Base-by-base conservation (phyloP, 2,888 invertebrate genomes). In the Steinernema scapterisci region DNA sequence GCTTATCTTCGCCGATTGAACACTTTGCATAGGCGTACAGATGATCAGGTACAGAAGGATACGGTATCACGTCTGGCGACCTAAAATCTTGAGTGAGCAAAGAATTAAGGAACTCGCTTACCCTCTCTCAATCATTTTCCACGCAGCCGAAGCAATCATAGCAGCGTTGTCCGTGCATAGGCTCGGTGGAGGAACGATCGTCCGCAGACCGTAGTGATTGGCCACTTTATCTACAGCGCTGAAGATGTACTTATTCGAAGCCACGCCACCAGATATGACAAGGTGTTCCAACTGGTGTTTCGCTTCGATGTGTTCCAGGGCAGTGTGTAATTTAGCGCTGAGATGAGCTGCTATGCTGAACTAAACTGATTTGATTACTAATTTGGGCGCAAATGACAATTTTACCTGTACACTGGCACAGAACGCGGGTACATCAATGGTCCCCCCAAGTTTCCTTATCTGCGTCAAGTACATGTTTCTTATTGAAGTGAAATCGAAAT, bases 121-220 rank as follows among this genome's bases (percentile, higher is more conserved):
- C 71, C 74, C 45, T 70, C 27, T 74, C 7, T 74, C n/a, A 19
- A 81, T 27, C 76, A 79, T 78, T 71, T 81, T 74, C 72, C 79
- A n/a, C 13, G 81, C 88, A 75, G 79, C 89, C 90, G 97, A 97
- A 21, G 97, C 97, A 84, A 99, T 94, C 99, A 99, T 99, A 44
- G 95, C 91, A 7, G 97, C 99, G 91, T 99, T 99, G 88, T 99
- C 99, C 0, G 95, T 95, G 88, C 99, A 99, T 11, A 95, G 91
- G 85, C 91, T 91, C 25, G 93, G 92, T 1, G 94, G 93, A 16
- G 97, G 95, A 75, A 93, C 91, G 74, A 79, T 51, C 0, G 76
- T 71, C 6, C 72, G 44, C 45, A 81, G 77, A 6, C 63, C 73
- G 31, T 82, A 76, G 7, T 75, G 71, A 0, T 38, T 23, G n/a